Evolutionary conservation across 1,140 invertebrate genomes (phyloP).

Genomic region (Leucophenga varia): DNA sequence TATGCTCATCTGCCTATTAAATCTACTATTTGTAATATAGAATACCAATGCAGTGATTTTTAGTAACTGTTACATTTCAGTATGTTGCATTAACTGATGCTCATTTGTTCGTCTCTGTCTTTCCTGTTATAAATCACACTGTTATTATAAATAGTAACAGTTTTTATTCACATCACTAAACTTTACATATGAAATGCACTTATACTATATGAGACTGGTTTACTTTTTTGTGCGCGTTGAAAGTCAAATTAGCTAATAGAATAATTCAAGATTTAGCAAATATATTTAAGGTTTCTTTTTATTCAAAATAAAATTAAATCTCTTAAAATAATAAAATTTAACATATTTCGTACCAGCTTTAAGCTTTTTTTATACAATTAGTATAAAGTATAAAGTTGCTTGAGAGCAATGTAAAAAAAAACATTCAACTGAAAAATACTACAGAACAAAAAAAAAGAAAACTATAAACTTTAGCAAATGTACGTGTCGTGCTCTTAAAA

Average conservation of each 20-base stretch:
- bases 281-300: no score
- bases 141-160: no score
- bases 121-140: constrained; percentile 1
- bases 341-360: no score
- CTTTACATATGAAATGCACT: constrained; percentile 2
- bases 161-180: no score
- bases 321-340: no score
- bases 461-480: neutral
- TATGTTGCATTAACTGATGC: constrained; percentile 4
- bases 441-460: no score
- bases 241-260: constrained; percentile 23
- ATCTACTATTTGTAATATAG: no score
- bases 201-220: constrained; percentile 14
- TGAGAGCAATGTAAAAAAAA: neutral
- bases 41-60: no score
- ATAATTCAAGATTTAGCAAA: constrained; percentile 24
- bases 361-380: neutral
- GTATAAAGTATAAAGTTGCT: neutral
- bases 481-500: constrained; percentile 35
- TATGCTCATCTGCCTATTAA: no score
- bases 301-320: no score
- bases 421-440: neutral
- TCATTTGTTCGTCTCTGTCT: constrained; percentile 7
- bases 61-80: constrained; percentile 1
- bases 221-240: constrained; percentile 27